Evolutionary conservation across 1,140 invertebrate species (phyloP).

Genomic region (Zaprionus camerounensis): DNA sequence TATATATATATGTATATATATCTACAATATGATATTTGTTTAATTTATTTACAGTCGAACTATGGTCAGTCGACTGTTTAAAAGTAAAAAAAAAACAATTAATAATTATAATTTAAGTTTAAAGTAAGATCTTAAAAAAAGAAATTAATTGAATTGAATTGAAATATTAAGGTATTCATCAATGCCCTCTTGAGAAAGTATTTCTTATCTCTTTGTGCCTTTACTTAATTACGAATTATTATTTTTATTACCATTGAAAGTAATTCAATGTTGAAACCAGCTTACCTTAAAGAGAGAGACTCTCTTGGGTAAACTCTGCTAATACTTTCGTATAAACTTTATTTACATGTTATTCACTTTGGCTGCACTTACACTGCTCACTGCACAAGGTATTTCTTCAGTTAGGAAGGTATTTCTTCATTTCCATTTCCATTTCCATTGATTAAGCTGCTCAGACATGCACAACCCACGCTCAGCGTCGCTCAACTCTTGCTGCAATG

Average conservation of each 20-base stretch:
- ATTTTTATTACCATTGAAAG: not conserved
- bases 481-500: constrained; percentile 17
- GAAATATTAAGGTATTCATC: not conserved
- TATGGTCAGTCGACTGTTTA: too few species aligned
- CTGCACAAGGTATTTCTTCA: not conserved
- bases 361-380: not conserved
- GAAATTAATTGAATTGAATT: too few species aligned
- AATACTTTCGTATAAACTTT: not conserved
- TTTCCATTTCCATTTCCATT: constrained; percentile 23
- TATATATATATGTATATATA: too few species aligned
- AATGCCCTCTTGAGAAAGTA: not conserved
- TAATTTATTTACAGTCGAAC: too few species aligned
- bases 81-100: too few species aligned
- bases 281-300: too few species aligned
- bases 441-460: constrained; percentile 29
- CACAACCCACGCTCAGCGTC: constrained; percentile 15
- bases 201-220: not conserved
- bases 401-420: constrained; percentile 12
- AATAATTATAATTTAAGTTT: too few species aligned
- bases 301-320: not conserved
- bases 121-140: too few species aligned
- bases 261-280: too few species aligned
- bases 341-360: not conserved
- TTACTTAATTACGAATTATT: not conserved
- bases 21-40: too few species aligned